Base-by-base conservation (phyloP, 2,888 invertebrate species). In the Tuta absoluta region DNA sequence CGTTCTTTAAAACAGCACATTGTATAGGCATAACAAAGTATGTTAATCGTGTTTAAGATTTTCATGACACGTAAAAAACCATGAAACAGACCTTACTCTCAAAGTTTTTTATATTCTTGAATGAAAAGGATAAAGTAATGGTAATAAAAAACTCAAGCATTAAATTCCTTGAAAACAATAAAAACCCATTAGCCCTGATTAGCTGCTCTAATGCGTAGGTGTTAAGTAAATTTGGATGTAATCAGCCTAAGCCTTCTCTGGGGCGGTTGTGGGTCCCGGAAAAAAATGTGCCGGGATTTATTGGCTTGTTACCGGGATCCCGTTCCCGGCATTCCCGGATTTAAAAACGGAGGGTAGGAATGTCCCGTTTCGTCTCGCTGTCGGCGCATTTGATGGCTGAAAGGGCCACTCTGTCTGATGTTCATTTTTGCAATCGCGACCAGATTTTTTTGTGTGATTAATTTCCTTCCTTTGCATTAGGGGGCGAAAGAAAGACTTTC, bases 201-300 rank as follows among this genome's bases (percentile, higher is more conserved):
- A 89, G 79, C 79, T 79, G 81, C 82, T 81, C 85, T 85, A 89
- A 87, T 85, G 86, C 82, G 86, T 86, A 84, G 85, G 91, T 91
- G 92, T 90, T 92, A 91, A 92, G 92, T 92, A 92, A 91, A 92
- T 92, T 92, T 91, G 86, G 78, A 82, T 90, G 91, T 92, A 91
- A 92, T 91, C 90, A 85, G 79, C 81, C 79, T 87, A 86, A 91
- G 85, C 87, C 89, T 87, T 91, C 86, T 78, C 77, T 76, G 80
- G 77, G 77, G 79, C 77, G 79, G 79, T 67, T 65, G 63, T 70
- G 71, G 72, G 67, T 67, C 70, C 72, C 57, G 80, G 81, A 76
- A 81, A 89, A 89, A 90, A 92, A 91, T 86, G 87, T 82, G 83
- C 64, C 28, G 48, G 67, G 67, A 67, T 65, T 67, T 91, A 92